A percentile compares a stretch with the other conserved stretches of the same genome.
Evolutionary conservation across 2,797 vertebrate species (phyloP).

Genomic region (Pangasius djambal): DNA sequence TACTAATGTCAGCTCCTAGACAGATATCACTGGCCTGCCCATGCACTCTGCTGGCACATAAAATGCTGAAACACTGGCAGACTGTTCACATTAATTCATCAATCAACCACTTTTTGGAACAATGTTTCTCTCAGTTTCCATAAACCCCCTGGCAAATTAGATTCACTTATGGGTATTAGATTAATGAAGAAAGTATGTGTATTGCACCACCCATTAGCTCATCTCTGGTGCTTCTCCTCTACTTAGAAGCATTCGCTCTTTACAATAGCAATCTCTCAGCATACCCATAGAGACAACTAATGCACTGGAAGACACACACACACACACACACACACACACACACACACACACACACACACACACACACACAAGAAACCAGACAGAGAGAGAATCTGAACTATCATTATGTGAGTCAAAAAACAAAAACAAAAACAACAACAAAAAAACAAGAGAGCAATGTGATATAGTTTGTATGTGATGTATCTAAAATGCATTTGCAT

Average conservation of each 20-base stretch:
- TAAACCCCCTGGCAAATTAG: constrained; percentile 24
- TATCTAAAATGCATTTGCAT: neutral
- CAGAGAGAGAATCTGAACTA: neutral
- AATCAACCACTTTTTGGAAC: constrained; percentile 27
- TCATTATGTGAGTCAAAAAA: neutral
- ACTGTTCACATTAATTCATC: neutral
- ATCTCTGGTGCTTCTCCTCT: constrained; percentile 8
- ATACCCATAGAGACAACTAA: constrained; percentile 7
- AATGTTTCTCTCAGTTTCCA: constrained; percentile 27
- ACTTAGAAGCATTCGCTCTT: neutral
- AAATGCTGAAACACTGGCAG: constrained; percentile 20
- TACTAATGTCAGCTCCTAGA: neutral
- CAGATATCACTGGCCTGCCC: neutral
- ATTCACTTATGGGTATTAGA: constrained; percentile 32
- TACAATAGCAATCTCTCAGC: constrained; percentile 23
- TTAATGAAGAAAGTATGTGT: constrained; percentile 38
- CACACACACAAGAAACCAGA: neutral
- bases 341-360: neutral
- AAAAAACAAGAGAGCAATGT: too few relatives aligned
- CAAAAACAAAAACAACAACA: neutral
- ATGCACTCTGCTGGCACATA: constrained; percentile 16
- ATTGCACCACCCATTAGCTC: constrained; percentile 19
- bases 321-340: neutral
- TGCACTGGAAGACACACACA: neutral
- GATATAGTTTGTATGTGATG: neutral